Conservation (phyloP, 1,140 invertebrate species). For the Drosophila gunungcola region DNA sequence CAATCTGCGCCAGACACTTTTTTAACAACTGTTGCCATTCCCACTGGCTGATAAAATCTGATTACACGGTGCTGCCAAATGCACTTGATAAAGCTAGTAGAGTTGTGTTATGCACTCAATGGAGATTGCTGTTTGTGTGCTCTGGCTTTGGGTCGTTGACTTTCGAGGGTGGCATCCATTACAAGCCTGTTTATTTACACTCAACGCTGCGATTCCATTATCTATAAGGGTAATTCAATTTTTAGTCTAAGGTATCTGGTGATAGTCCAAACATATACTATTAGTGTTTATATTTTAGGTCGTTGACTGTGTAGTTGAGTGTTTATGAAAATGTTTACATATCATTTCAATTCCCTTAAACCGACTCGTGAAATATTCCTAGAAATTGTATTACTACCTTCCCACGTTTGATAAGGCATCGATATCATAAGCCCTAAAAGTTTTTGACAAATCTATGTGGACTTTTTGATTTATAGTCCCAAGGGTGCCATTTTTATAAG, state of each 20-base stretch:
- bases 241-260: background rate
- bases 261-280: too few relatives aligned
- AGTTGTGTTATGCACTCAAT: constrained; percentile 19
- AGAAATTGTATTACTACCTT: background rate
- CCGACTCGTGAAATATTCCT: too few relatives aligned
- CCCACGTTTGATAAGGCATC: background rate
- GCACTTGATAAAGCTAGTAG: constrained; percentile 15
- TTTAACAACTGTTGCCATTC: constrained; percentile 51
- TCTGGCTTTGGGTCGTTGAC: constrained; percentile 39
- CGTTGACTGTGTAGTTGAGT: background rate
- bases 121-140: constrained; percentile 3
- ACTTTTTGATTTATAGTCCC: constrained; percentile 5
- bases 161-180: constrained; percentile 5
- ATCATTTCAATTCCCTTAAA: background rate
- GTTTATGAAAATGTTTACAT: background rate
- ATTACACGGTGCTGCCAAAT: constrained; percentile 29
- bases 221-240: background rate
- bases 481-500: background rate
- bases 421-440: background rate
- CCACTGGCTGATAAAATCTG: constrained; percentile 39
- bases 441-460: constrained; percentile 16
- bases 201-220: background rate
- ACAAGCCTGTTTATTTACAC: constrained; percentile 5
- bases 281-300: background rate
- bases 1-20: constrained; percentile 36